phyloP scores from a whole-genome alignment of 2,888 invertebrate species.

The Agriopis marginaria region DNA sequence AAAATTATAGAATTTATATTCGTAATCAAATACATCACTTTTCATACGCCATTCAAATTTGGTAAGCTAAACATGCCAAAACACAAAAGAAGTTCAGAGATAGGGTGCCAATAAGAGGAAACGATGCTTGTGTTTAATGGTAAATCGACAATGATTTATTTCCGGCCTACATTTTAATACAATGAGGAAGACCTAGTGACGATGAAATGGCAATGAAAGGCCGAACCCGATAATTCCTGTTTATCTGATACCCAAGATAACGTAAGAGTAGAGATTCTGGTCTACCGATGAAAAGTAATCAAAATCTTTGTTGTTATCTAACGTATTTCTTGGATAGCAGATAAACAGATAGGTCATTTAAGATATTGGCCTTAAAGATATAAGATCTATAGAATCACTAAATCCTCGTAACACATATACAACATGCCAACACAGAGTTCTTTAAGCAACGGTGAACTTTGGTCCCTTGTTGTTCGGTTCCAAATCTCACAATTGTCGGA shows the following conservation, averaged over 20 bases:
- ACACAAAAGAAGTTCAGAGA: conserved; percentile 53
- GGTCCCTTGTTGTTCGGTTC: conserved; percentile 36
- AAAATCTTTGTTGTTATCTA: neutral
- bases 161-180: conserved; percentile 36
- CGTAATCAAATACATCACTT: conserved; percentile 28
- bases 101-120: conserved; percentile 68
- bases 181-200: conserved; percentile 45
- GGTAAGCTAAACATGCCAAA: conserved; percentile 68
- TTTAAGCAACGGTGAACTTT: conserved; percentile 45
- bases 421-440: conserved; percentile 68
- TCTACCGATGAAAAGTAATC: neutral
- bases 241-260: conserved; percentile 29
- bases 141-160: conserved; percentile 42
- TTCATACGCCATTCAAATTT: conserved; percentile 34
- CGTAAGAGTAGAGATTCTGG: neutral
- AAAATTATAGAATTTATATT: conserved; percentile 30
- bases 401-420: conserved; percentile 73
- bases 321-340: conserved; percentile 8
- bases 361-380: conserved; percentile 34
- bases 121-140: conserved; percentile 62
- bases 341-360: conserved; percentile 8
- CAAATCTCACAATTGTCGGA: conserved; percentile 53
- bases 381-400: conserved; percentile 45
- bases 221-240: neutral
- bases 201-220: conserved; percentile 45